Evolutionary conservation across 2,797 vertebrate species (phyloP).

Genomic region (Furcifer pardalis): DNA sequence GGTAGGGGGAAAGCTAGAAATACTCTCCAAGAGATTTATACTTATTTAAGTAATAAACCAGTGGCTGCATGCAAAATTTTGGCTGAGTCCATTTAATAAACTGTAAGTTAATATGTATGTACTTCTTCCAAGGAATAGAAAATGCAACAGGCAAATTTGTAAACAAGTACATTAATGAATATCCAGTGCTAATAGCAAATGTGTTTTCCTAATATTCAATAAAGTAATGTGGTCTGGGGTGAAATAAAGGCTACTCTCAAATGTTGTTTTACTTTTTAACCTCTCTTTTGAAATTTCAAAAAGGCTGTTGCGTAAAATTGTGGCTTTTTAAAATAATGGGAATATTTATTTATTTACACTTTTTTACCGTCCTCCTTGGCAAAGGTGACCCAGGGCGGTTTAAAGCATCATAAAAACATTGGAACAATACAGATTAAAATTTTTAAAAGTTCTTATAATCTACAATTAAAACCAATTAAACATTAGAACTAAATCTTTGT

Average conservation of each 20-base stretch:
- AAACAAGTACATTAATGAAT: slow-evolving; percentile 22
- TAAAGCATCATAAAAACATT: too few species aligned
- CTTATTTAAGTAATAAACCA: slow-evolving; percentile 10
- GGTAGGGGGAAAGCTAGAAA: neutral
- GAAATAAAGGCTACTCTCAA: slow-evolving; percentile 11
- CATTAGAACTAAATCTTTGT: too few species aligned
- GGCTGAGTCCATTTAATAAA: slow-evolving; percentile 14
- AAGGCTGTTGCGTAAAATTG: neutral
- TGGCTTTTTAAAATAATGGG: neutral
- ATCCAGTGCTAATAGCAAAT: slow-evolving; percentile 8
- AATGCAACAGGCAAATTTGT: neutral
- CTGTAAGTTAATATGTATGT: slow-evolving; percentile 19
- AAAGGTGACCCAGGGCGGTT: too few species aligned
- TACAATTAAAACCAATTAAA: too few species aligned
- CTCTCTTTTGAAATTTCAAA: slow-evolving; percentile 6
- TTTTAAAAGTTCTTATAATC: too few species aligned
- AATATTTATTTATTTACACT: too few species aligned
- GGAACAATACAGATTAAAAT: too few species aligned
- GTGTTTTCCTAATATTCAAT: neutral
- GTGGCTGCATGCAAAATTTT: neutral
- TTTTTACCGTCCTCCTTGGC: too few species aligned
- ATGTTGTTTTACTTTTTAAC: slow-evolving; percentile 1
- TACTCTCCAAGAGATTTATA: neutral
- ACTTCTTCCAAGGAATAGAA: slow-evolving; percentile 28
- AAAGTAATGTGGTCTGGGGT: neutral